Evolutionary conservation across 1,140 invertebrate genomes (phyloP), one percentile per base, ranked within the genome.

Genomic region (Platorchestia sp.): DNA sequence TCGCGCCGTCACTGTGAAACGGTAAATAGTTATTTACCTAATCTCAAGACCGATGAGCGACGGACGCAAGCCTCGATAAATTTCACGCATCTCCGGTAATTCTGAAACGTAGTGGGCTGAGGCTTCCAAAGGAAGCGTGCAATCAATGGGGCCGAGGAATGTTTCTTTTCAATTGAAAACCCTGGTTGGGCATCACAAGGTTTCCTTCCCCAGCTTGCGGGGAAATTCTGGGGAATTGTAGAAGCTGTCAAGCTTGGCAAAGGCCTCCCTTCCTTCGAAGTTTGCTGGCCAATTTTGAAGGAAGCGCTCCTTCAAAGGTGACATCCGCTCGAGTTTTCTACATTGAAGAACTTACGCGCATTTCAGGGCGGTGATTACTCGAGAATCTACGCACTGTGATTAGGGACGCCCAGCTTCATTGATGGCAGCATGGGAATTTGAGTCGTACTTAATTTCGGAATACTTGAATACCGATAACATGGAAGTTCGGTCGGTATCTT

Each of bases 261-360:
- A 93, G 45, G 5, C 91, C 45, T 93, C 91, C 19, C 89, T 10
- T 44, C 47, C 45, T 7, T 0, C 45, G 40, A 47, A 93, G 91
- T 93, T 93, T 93, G 91, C 44, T 0, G 5, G 3, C 10, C 91
- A 42, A 93, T 44, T 93, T 93, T 93, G 19, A 41, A 44, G 45
- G 16, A 16, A 45, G 91, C 41, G 91, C 45, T 93, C 47, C 91
- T 93, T 93, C 91, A 93, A 93, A 93, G 91, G 91, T 93, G 44
- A 93, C 91, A 93, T 45, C 47, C 47, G 44, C 43, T 6, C 44
- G 45, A 93, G 14, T 93, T 93, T 93, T 93, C 44, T 40, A 19
- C 40, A 10, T 45, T 47, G 41, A 6, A 40, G 10, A 93, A 93
- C 45, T 93, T 47, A 44, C 16, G 91, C 36, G 43, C 47, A 40